Evolutionary conservation across 2,113 vertebrate genomes (phyloP).

Genomic region (Bettongia penicillata): DNA sequence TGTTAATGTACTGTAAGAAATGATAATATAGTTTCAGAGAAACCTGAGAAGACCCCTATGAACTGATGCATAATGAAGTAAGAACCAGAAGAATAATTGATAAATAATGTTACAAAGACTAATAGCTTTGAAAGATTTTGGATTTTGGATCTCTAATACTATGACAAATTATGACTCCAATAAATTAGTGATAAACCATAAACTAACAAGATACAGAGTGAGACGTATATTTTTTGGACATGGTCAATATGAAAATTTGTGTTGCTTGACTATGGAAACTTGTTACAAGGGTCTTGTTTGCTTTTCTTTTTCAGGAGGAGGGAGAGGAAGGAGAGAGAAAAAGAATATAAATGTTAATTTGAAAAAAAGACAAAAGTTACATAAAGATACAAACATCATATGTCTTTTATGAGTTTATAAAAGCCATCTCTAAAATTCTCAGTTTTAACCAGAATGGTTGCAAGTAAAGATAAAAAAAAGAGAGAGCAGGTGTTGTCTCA

Average conservation of each 20-base stretch:
- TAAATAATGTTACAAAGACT: neutral
- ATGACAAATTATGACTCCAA: neutral
- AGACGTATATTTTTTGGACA: neutral
- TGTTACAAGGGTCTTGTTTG: neutral
- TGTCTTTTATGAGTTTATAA: neutral
- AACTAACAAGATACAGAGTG: neutral
- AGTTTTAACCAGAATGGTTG: conserved; percentile 1
- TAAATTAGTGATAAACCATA: neutral
- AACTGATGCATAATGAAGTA: neutral
- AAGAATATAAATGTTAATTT: neutral
- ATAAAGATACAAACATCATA: neutral
- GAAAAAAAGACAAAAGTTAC: neutral
- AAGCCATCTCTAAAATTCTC: neutral
- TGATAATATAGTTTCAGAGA: neutral
- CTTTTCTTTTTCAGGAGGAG: neutral
- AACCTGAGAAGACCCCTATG: neutral
- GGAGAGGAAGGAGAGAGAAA: neutral
- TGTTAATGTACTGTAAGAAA: neutral
- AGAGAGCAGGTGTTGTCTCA: conserved; percentile 3
- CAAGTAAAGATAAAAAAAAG: neutral
- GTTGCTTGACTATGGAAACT: neutral
- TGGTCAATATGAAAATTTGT: neutral
- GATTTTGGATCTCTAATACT: neutral
- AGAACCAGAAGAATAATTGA: neutral
- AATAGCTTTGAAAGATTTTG: neutral